Conservation (phyloP, 30 jellyfish, hydroid and myxozoan species). For the Turritopsis dohrnii region DNA sequence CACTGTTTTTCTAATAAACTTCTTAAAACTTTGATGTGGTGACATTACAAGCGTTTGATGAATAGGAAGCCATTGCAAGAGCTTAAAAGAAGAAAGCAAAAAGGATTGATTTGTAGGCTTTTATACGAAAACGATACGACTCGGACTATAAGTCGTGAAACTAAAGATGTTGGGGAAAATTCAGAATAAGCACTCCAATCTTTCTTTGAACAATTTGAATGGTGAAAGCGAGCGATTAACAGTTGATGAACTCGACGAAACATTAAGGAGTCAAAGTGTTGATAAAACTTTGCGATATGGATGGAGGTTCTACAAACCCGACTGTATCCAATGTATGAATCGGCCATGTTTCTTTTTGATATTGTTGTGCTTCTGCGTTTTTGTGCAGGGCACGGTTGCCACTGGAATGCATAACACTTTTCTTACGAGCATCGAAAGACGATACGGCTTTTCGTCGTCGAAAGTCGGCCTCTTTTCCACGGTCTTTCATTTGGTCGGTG, state of each 20-base stretch:
- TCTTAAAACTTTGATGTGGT: too few relatives aligned
- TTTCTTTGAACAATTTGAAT: too few relatives aligned
- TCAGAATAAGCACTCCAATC: too few relatives aligned
- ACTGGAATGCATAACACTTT: slow-evolving; percentile 26
- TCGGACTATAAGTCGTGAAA: too few relatives aligned
- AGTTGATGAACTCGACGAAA: background rate
- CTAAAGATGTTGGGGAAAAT: too few relatives aligned
- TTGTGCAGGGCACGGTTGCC: slow-evolving; percentile 29
- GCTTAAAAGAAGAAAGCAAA: background rate
- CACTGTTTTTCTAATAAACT: too few relatives aligned
- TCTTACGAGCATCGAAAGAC: slow-evolving; percentile 30
- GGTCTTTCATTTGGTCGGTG: slow-evolving; percentile 18
- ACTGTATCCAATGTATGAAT: slow-evolving; percentile 1
- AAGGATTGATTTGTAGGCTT: too few relatives aligned
- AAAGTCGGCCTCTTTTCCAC: slow-evolving; percentile 19
- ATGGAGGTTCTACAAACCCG: background rate
- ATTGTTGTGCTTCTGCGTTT: slow-evolving; percentile 13
- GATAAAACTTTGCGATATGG: background rate
- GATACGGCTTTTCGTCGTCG: slow-evolving; percentile 24
- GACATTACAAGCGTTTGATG: too few relatives aligned
- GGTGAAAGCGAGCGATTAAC: background rate
- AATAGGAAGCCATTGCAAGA: background rate
- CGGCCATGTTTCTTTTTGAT: slow-evolving; percentile 11
- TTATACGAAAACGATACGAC: too few relatives aligned
- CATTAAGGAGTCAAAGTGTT: background rate